These are phyloP conservation scores for Odontamblyopus rebecca DNA, from an alignment of 2,797 vertebrate genomes.

Conservation along the genomic window DNA sequence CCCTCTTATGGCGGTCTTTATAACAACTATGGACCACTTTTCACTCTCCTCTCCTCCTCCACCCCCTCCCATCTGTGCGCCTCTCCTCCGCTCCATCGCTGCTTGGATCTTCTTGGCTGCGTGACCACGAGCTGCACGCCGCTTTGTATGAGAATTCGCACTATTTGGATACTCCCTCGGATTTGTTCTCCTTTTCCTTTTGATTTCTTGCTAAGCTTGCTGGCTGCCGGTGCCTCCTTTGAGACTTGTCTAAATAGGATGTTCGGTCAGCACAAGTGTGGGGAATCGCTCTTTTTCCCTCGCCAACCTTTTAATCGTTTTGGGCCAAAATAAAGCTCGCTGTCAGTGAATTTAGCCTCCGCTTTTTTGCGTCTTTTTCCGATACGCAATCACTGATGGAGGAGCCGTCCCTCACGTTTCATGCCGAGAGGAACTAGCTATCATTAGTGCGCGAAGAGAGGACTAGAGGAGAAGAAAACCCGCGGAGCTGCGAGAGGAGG, in stretches of 20 bases:
- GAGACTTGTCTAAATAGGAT: constrained; percentile 65
- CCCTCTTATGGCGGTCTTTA: constrained; percentile 55
- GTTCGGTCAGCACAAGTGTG: constrained; percentile 74
- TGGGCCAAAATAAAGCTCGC: constrained; percentile 46
- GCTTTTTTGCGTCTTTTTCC: constrained; percentile 10
- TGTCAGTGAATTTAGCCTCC: constrained; percentile 46
- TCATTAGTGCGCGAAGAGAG: constrained; percentile 13
- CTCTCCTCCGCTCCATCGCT: constrained; percentile 24
- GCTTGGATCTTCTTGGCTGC: constrained; percentile 24
- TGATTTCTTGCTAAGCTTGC: constrained; percentile 24
- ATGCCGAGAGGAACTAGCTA: constrained; percentile 43
- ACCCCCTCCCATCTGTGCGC: constrained; percentile 22
- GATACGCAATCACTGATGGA: constrained; percentile 54
- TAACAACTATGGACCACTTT: constrained; percentile 38
- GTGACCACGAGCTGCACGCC: constrained; percentile 26
- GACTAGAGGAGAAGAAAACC: neutral
- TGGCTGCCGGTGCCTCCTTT: constrained; percentile 33
- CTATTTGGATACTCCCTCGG: constrained; percentile 13
- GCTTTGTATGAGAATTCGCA: constrained; percentile 20
- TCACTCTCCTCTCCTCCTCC: constrained; percentile 12
- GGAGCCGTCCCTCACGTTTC: constrained; percentile 55
- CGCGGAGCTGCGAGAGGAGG: neutral
- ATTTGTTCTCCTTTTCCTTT: constrained; percentile 19
- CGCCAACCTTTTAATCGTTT: constrained; percentile 51
- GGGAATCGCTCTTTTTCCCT: constrained; percentile 44